Evolutionary conservation across 1,140 invertebrate genomes (phyloP), one percentile per base, ranked within the genome.

Genomic region (Neuroterus valhalla): DNA sequence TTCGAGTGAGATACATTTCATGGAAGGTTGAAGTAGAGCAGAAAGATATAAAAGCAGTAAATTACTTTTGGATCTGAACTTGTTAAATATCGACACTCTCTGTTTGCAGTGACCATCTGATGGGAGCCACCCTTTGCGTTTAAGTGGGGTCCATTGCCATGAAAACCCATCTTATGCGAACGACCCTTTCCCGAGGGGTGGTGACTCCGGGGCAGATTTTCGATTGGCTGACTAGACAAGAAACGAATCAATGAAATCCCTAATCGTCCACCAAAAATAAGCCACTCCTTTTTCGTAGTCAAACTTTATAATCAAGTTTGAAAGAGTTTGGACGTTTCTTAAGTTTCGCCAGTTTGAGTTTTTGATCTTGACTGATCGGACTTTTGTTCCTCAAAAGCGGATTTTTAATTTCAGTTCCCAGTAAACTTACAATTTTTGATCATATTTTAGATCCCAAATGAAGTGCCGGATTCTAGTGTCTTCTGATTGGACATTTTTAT

Each of bases 201-300:
- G 55, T 62, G 55, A 26, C 55, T 55, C 23, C 55, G n/a, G 55
- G 26, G 55, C 23, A 26, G 55, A 62, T 84, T 84, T 80, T 82
- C 78, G 77, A 82, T 77, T 72, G 52, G 72, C 77, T 78, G 78
- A 71, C 71, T 78, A 74, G 72, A 31, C 71, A 83, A 83, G 75
- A 62, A 62, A 82, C 72, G 78, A 81, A 75, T 75, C 78, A 62
- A 62, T 62, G 83, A 79, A 82, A 79, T 81, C 78, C 79, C 72
- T 78, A 72, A 72, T 66, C 52, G 72, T 52, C 42, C 78, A 70
- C 73, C 46, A 44, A 68, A 45, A 77, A 70, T 72, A 66, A 78
- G 70, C 66, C 78, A 74, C 77, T 73, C 72, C 74, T 76, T 70
- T 81, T 74, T 23, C 23, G 23, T 2, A 8, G 12, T 55, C 44